These are phyloP conservation scores for Equus przewalskii DNA, from an alignment of 2,113 vertebrate species.

Conservation along the genomic window DNA sequence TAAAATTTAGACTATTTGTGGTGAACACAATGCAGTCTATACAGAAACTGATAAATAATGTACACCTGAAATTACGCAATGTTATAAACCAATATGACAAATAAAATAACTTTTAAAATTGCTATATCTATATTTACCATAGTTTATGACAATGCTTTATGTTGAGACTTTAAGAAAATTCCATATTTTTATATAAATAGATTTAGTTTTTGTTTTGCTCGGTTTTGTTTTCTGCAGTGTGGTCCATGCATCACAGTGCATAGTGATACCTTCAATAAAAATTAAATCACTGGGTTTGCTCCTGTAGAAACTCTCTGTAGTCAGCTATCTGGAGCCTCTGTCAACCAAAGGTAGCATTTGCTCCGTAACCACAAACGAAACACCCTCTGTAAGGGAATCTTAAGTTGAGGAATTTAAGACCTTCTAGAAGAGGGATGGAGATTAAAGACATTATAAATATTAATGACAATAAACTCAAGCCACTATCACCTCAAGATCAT, in stretches of 20 bases:
- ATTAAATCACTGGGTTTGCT: background rate
- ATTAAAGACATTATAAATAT: background rate
- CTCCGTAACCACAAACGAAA: background rate
- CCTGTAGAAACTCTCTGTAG: background rate
- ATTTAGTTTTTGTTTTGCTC: background rate
- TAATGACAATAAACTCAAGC: background rate
- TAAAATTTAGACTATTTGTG: too few species aligned
- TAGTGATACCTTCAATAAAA: background rate
- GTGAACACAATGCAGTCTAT: too few species aligned
- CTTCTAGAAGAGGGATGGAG: background rate
- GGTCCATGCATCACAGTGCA: background rate
- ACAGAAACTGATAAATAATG: too few species aligned
- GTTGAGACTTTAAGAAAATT: background rate
- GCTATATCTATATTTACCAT: background rate
- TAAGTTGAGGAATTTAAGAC: background rate
- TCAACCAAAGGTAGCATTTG: background rate
- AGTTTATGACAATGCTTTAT: background rate
- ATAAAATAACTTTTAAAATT: background rate
- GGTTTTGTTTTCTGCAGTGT: background rate
- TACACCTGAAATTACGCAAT: too few species aligned
- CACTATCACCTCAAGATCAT: background rate
- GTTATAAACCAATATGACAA: too few species aligned
- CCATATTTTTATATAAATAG: background rate
- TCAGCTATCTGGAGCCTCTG: background rate
- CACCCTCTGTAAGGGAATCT: background rate